phyloP scores from a whole-genome alignment of 2,113 vertebrate genomes.

The Tinamus guttatus region DNA sequence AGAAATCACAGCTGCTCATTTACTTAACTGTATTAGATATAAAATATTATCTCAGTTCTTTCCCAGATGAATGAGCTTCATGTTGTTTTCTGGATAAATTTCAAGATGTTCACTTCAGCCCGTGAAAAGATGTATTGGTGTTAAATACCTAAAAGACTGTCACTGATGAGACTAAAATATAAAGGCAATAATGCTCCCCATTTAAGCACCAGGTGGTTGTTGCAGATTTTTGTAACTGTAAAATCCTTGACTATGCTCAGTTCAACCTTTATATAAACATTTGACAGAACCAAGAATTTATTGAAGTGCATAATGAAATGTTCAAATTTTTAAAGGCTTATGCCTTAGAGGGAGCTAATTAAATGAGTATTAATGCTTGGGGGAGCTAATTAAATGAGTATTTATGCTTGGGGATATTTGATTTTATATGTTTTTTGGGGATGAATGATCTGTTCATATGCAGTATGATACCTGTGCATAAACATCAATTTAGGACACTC shows the following conservation, averaged over 20 bases:
- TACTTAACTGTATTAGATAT: slow-evolving; percentile 37
- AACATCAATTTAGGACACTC: not conserved
- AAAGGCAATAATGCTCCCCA: not conserved
- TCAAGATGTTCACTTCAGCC: slow-evolving; percentile 1
- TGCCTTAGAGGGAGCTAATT: not conserved
- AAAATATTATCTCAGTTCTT: slow-evolving; percentile 22
- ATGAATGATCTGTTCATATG: not conserved
- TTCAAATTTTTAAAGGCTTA: not conserved
- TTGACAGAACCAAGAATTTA: not conserved
- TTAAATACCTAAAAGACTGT: not conserved
- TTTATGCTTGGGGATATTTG: not conserved
- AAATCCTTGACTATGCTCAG: not conserved
- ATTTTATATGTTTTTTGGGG: not conserved
- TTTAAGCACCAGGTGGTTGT: slow-evolving; percentile 5
- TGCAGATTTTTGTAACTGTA: not conserved
- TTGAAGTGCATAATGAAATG: not conserved
- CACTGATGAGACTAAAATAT: slow-evolving; percentile 12
- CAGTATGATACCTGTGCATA: not conserved
- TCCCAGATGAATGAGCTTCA: not conserved
- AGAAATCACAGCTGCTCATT: slow-evolving; percentile 9
- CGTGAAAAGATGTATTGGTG: not conserved
- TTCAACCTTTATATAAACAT: not conserved
- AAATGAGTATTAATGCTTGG: not conserved
- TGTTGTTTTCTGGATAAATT: slow-evolving; percentile 12
- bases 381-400: not conserved